Conservation (phyloP, 2,888 invertebrate species). For the Noctuana brunneofusca region DNA sequence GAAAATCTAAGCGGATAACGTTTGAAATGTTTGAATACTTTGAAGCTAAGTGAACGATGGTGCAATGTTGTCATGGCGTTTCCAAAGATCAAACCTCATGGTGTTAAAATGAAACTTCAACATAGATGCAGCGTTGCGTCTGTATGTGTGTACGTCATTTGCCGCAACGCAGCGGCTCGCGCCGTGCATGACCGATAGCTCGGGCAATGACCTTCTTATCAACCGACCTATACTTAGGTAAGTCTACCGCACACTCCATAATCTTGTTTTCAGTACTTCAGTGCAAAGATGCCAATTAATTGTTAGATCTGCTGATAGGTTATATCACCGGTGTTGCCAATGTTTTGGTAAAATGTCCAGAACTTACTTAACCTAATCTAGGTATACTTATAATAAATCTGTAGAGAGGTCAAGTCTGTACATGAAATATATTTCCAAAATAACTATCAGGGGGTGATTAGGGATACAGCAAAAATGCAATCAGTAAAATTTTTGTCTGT, state of each 20-base stretch:
- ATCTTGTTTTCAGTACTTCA: slow-evolving; percentile 43
- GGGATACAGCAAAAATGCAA: no score
- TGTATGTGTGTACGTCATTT: slow-evolving; percentile 40
- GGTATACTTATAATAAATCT: no score
- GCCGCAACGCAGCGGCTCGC: slow-evolving; percentile 37
- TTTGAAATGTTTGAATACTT: no score
- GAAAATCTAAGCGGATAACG: no score
- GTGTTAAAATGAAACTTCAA: slow-evolving; percentile 41
- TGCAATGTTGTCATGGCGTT: slow-evolving; percentile 21
- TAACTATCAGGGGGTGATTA: no score
- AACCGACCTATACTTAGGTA: slow-evolving; percentile 49
- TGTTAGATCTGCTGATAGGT: background rate
- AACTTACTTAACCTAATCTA: no score
- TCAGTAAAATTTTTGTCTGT: no score
- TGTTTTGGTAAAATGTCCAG: no score
- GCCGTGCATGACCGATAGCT: slow-evolving; percentile 68
- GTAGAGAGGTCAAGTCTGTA: no score
- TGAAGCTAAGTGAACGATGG: background rate
- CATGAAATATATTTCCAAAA: no score
- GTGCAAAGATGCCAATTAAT: slow-evolving; percentile 34
- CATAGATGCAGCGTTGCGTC: slow-evolving; percentile 34
- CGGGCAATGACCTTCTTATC: slow-evolving; percentile 64
- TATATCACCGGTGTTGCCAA: no score
- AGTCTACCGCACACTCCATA: slow-evolving; percentile 41
- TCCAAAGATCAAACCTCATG: slow-evolving; percentile 18